Conservation (phyloP, 1,140 invertebrate genomes). For the Eubasilissa regina region DNA sequence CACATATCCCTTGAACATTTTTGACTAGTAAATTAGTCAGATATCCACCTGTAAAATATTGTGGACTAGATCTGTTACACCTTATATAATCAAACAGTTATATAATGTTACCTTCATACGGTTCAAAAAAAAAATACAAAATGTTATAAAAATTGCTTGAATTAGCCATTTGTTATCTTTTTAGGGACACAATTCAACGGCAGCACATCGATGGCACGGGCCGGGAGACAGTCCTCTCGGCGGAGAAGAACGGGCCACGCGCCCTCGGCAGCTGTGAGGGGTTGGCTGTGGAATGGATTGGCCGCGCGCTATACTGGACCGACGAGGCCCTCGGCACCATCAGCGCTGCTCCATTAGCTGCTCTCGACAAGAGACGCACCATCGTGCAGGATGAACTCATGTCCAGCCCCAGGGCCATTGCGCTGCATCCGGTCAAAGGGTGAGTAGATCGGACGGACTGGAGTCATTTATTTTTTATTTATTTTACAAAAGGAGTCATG, state of each 20-base stretch:
- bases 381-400: constrained; percentile 71
- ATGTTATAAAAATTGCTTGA: no score
- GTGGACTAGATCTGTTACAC: no score
- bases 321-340: constrained; percentile 78
- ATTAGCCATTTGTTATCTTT: no score
- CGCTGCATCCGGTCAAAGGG: constrained; percentile 78
- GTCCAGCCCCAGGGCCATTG: constrained; percentile 78
- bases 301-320: constrained; percentile 88
- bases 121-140: no score
- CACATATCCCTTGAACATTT: no score
- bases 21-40: no score
- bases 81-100: no score
- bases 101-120: no score
- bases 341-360: constrained; percentile 75
- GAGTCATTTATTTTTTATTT: constrained; percentile 15
- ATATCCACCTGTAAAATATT: no score
- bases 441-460: constrained; percentile 53
- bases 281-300: constrained; percentile 85
- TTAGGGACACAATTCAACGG: constrained; percentile 78
- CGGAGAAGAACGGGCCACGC: constrained; percentile 64
- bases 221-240: constrained; percentile 76
- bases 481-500: not conserved
- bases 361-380: constrained; percentile 71
- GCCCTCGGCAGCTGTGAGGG: constrained; percentile 79
- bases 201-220: constrained; percentile 83